Evolutionary conservation across 2,113 vertebrate species (phyloP), one percentile per base, ranked within the genome.

Genomic region (Vidua chalybeata): DNA sequence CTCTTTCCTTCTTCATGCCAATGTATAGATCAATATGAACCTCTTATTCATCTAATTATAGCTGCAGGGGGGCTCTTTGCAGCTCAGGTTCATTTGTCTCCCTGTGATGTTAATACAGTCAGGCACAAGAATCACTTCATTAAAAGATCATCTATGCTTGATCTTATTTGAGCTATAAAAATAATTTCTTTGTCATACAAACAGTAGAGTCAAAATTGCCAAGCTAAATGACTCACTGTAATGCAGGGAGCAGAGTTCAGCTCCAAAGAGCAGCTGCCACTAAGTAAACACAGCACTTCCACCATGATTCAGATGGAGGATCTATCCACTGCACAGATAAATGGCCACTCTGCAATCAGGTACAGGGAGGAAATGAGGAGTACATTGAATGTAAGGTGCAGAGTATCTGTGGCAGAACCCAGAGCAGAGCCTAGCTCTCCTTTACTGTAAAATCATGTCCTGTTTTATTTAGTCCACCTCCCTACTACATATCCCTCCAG

Each of bases 111-210:
- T 97, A 96, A 97, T 91, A 89, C 55, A 91, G 92, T 94, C 67
- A 83, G 85, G 84, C 89, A 95, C 80, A 94, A 93, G 90, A 80
- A 90, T 89, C 91, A 96, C 89, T 94, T 96, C 91, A 96, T 95
- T 97, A 96, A 89, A 93, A 90, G 89, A 90, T 90, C 91, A 89
- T 91, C 89, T 81, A 64, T 26, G 62, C 62, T 82, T 75, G 52
- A 86, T 94, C 78, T 88, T 94, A 91, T 90, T 49, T 49, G 37
- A 75, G 46, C 73, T 77, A 54, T 37, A 73, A 93, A 93, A 92
- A 72, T 27, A 59, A 66, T 41, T 68, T 39, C 43, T 86, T 73
- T 73, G 43, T 64, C 71, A 69, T 37, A 81, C 28, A 88, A 86
- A 94, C n/a, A 15, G 45, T 33, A 49, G 6, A 13, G 72, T 4